Conservation (phyloP, 2,113 vertebrate species). For the Petrocephalus zakoni region DNA sequence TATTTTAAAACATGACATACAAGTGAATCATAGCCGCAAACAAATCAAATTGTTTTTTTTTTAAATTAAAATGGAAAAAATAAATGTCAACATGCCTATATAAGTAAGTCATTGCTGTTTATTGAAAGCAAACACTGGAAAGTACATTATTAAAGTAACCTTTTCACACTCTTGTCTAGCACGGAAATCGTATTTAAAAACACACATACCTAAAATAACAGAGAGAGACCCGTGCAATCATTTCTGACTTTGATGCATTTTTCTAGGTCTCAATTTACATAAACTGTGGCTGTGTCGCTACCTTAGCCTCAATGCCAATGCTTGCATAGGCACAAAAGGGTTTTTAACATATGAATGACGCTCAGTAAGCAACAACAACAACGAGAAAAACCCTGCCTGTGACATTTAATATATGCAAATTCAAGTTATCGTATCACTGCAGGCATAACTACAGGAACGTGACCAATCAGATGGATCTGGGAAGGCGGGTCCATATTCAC, state of each 20-base stretch:
- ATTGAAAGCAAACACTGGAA: not conserved
- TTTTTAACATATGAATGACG: constrained; percentile 12
- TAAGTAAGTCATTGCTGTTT: not conserved
- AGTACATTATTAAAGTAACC: not conserved
- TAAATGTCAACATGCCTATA: not conserved
- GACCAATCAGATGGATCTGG: not conserved
- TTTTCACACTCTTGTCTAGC: not conserved
- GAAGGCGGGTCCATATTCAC: not conserved
- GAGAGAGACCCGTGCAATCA: not conserved
- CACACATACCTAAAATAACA: constrained; percentile 4
- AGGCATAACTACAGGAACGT: not conserved
- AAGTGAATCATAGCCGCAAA: not conserved
- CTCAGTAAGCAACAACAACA: not conserved
- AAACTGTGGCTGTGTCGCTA: not conserved
- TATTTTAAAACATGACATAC: not conserved
- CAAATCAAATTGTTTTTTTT: not conserved
- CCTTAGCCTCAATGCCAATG: not conserved
- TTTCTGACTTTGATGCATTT: not conserved
- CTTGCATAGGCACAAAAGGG: not conserved
- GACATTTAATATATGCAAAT: constrained; percentile 6
- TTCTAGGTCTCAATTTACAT: constrained; percentile 11
- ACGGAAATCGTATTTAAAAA: not conserved
- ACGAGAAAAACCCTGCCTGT: not conserved
- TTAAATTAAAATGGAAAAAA: not conserved
- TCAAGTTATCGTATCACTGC: not conserved